These are phyloP conservation scores for Microplitis deprimator DNA, from an alignment of 2,888 invertebrate species.

Conservation along the genomic window DNA sequence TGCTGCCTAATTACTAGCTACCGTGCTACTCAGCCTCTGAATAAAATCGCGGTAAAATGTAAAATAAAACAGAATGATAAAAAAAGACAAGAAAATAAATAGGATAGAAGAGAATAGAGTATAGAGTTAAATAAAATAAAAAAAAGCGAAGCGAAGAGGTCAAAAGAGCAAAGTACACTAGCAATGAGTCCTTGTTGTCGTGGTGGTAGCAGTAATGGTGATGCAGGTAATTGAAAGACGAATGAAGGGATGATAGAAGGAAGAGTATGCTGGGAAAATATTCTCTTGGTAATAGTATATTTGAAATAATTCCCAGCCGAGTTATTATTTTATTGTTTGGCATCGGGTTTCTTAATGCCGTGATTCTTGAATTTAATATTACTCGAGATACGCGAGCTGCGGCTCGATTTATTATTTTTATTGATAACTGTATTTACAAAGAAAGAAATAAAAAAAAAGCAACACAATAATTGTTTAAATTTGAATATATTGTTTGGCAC, in stretches of 20 bases:
- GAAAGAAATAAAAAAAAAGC: neutral
- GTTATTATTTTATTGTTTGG: neutral
- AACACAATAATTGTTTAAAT: too few species aligned
- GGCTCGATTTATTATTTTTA: neutral
- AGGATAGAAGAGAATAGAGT: neutral
- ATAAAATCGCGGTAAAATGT: conserved; percentile 19
- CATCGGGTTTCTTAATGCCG: neutral
- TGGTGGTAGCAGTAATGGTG: conserved; percentile 9
- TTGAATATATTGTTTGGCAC: too few species aligned
- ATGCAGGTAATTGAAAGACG: conserved; percentile 55
- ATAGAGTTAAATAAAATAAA: neutral
- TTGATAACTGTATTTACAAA: neutral
- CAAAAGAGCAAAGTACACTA: conserved; percentile 17
- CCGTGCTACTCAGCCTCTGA: conserved; percentile 45
- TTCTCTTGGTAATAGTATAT: neutral
- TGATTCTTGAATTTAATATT: conserved; percentile 1
- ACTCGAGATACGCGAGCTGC: neutral
- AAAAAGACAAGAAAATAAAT: neutral
- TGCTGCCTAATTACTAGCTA: conserved; percentile 57
- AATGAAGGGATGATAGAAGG: conserved; percentile 45
- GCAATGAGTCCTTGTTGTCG: conserved; percentile 39
- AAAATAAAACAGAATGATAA: conserved; percentile 39
- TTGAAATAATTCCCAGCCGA: neutral
- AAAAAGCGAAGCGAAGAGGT: neutral
- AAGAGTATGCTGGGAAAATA: neutral